Evolutionary conservation across 2,888 invertebrate species (phyloP).

Genomic region (Carabus problematicus): DNA sequence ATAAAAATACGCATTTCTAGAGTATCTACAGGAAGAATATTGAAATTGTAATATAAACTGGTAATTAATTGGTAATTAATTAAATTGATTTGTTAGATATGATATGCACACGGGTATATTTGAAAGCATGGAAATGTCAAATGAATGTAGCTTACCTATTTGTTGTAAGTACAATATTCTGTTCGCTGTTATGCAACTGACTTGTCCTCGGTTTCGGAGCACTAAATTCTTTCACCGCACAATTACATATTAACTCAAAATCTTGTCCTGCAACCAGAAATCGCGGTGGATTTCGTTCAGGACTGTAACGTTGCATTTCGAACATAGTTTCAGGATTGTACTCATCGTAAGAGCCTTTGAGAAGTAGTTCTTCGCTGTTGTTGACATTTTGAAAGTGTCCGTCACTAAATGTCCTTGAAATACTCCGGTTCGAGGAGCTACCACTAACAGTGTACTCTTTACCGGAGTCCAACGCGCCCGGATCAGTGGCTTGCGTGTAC

Average conservation of each 20-base stretch:
- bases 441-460: constrained; percentile 44
- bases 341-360: constrained; percentile 48
- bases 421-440: constrained; percentile 51
- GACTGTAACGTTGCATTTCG: constrained; percentile 49
- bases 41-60: too few relatives aligned
- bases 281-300: constrained; percentile 52
- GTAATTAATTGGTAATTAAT: too few relatives aligned
- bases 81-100: too few relatives aligned
- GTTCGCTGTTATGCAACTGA: constrained; percentile 51
- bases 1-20: too few relatives aligned
- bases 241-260: constrained; percentile 56
- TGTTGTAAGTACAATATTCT: constrained; percentile 49
- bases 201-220: constrained; percentile 44
- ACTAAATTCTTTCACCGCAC: constrained; percentile 49
- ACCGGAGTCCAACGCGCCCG: constrained; percentile 12
- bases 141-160: constrained; percentile 39
- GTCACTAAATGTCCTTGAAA: constrained; percentile 47
- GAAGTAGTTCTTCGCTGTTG: constrained; percentile 53
- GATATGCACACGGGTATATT: too few relatives aligned
- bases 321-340: constrained; percentile 47
- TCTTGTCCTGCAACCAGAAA: constrained; percentile 49
- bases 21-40: too few relatives aligned
- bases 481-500: constrained; percentile 54
- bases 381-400: constrained; percentile 48
- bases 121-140: too few relatives aligned